Conservation (phyloP, 2,888 invertebrate species). For the Heteromurus nitidus region DNA sequence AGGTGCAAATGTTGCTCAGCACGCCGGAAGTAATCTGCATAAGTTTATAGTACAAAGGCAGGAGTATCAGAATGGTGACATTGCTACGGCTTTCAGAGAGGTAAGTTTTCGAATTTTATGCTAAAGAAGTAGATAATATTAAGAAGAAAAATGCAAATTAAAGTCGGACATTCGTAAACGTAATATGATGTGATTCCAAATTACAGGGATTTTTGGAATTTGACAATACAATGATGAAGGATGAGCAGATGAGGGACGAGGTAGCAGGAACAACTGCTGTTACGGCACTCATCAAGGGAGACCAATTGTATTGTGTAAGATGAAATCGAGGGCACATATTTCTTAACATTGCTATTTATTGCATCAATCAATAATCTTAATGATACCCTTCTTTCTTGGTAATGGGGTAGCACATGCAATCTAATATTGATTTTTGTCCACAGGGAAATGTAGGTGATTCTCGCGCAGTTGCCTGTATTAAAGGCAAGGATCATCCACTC, state of each 20-base stretch:
- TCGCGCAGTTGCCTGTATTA: conserved; percentile 91
- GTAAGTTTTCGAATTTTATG: conserved; percentile 76
- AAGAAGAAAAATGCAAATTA: not conserved
- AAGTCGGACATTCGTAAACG: not conserved
- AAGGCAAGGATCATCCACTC: conserved; percentile 84
- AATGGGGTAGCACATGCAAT: not conserved
- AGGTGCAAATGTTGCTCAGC: conserved; percentile 93
- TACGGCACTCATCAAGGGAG: conserved; percentile 88
- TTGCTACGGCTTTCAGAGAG: conserved; percentile 89
- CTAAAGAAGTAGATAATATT: not conserved
- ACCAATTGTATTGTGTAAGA: conserved; percentile 87
- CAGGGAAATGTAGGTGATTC: conserved; percentile 98
- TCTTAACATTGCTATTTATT: not conserved
- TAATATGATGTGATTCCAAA: not conserved
- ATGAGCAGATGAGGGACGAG: conserved; percentile 91
- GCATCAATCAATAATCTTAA: not conserved
- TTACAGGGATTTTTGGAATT: conserved; percentile 87
- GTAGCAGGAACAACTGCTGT: conserved; percentile 97
- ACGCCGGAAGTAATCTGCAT: conserved; percentile 96
- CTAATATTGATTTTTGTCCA: conserved; percentile 34
- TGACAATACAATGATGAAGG: conserved; percentile 93
- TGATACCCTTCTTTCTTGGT: too few species aligned
- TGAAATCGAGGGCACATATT: conserved; percentile 73
- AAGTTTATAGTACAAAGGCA: conserved; percentile 89
- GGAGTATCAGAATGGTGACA: conserved; percentile 88